Base-by-base conservation (phyloP, 2,888 invertebrate species). In the Yponomeuta malinellus region DNA sequence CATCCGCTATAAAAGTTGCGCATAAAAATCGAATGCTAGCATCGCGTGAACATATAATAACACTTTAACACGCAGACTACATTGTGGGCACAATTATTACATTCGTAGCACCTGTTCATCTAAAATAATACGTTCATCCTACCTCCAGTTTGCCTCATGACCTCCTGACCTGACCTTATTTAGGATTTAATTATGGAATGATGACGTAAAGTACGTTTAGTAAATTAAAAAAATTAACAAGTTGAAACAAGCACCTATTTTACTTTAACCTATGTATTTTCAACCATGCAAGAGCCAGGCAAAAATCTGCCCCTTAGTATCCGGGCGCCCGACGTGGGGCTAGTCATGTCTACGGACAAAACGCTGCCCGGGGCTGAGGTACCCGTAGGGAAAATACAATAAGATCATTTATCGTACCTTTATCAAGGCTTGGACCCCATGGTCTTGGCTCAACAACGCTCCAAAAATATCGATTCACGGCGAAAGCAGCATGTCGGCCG, bases 391-490 rank as follows among this genome's bases (percentile, higher is more conserved):
- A 15, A 37, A 37, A 70, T n/a, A n/a, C 12, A 70, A 70, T 37
- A 70, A 63, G 12, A 52, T 69, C 52, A 59, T 10, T 15, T 63
- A 81, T 78, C 89, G 73, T 90, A 92, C 91, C 90, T 90, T 90
- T 87, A 90, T 82, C 89, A 84, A 86, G 85, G 82, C 85, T 84
- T 79, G 83, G 86, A 88, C 85, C 86, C 86, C 92, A 90, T 90
- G 87, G 83, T 90, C 86, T 88, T 84, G 81, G 86, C 85, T 88
- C 81, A 82, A 86, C 83, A 89, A 83, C 84, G 91, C 84, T 90
- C 90, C 90, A 88, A 90, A 90, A 90, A 88, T 92, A 92, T 91
- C 90, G 92, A 92, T 91, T 92, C 90, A 90, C 88, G 82, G 85
- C 86, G 88, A 89, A 89, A 87, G 88, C 90, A 89, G 90, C 91